These are phyloP conservation scores for Sapayoa aenigma DNA, from an alignment of 2,113 vertebrate genomes.

Conservation along the genomic window DNA sequence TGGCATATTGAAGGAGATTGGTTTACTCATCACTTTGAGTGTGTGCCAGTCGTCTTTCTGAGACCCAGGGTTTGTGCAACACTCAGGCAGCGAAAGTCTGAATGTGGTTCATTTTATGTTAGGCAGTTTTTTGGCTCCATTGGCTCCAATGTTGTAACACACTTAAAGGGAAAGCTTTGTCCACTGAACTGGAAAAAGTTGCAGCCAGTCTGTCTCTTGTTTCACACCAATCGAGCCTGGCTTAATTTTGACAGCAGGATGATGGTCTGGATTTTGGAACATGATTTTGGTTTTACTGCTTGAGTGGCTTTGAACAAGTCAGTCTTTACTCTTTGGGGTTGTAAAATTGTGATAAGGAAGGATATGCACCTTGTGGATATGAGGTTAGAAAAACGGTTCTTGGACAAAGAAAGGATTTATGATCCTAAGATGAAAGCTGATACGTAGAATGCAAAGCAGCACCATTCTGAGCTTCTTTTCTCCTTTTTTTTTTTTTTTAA, in stretches of 20 bases:
- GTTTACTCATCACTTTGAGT: not conserved
- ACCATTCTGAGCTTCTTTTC: not conserved
- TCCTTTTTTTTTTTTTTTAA: not conserved
- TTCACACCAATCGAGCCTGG: not conserved
- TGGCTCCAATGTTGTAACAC: not conserved
- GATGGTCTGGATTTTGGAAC: conserved; percentile 31
- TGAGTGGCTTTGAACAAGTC: conserved; percentile 23
- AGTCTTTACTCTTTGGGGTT: not conserved
- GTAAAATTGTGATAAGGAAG: not conserved
- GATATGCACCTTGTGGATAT: not conserved
- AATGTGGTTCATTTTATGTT: not conserved
- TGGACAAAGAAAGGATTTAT: not conserved
- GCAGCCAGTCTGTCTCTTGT: conserved; percentile 29
- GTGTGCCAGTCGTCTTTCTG: not conserved
- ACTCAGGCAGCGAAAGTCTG: conserved; percentile 25
- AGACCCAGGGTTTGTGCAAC: not conserved
- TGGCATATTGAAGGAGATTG: not conserved
- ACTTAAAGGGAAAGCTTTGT: conserved; percentile 28
- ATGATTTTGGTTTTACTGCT: not conserved
- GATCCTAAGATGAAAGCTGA: not conserved
- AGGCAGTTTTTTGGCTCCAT: not conserved
- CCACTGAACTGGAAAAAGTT: conserved; percentile 11
- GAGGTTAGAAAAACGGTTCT: not conserved
- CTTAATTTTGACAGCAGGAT: conserved; percentile 2
- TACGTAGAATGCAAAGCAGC: not conserved